Conservation (phyloP, 2,797 vertebrate species). For the Macroramphosus scolopax region DNA sequence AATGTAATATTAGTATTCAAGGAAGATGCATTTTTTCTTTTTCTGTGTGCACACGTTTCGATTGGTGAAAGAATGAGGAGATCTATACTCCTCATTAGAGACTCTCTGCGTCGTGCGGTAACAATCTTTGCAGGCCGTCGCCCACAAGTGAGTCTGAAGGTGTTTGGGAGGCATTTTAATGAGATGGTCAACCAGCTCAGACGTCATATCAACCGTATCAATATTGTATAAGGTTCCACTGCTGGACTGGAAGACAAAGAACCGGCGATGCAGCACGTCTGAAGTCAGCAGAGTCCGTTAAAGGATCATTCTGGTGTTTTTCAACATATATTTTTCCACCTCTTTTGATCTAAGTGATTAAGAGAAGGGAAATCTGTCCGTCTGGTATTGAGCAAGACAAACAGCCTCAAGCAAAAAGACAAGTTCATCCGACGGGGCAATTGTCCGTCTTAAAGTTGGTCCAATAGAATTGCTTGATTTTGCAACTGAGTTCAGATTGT, state of each 20-base stretch:
- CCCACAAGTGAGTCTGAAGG: constrained; percentile 27
- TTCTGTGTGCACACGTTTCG: constrained; percentile 34
- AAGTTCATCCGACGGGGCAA: too few relatives aligned
- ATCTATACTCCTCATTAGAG: constrained; percentile 40
- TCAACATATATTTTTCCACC: too few relatives aligned
- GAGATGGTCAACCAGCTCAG: constrained; percentile 36
- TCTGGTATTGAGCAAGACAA: too few relatives aligned
- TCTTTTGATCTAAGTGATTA: too few relatives aligned
- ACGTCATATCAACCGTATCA: constrained; percentile 26
- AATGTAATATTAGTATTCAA: constrained; percentile 56
- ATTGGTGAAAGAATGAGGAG: constrained; percentile 43
- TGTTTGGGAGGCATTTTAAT: constrained; percentile 38
- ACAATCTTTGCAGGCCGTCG: constrained; percentile 22
- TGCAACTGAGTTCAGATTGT: too few relatives aligned
- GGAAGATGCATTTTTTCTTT: constrained; percentile 35
- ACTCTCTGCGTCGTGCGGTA: constrained; percentile 28
- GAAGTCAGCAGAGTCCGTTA: too few relatives aligned
- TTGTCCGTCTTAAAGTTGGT: too few relatives aligned
- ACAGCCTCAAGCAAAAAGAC: too few relatives aligned
- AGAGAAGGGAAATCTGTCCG: too few relatives aligned
- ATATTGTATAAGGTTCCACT: constrained; percentile 23
- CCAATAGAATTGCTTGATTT: too few relatives aligned
- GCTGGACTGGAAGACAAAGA: constrained; percentile 21
- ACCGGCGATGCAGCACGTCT: too few relatives aligned
- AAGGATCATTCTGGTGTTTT: too few relatives aligned